Percentiles rank a stretch among this genome's conserved stretches.
Evolutionary conservation across 2,113 vertebrate genomes (phyloP).

Genomic region (Dendropsophus ebraccatus): DNA sequence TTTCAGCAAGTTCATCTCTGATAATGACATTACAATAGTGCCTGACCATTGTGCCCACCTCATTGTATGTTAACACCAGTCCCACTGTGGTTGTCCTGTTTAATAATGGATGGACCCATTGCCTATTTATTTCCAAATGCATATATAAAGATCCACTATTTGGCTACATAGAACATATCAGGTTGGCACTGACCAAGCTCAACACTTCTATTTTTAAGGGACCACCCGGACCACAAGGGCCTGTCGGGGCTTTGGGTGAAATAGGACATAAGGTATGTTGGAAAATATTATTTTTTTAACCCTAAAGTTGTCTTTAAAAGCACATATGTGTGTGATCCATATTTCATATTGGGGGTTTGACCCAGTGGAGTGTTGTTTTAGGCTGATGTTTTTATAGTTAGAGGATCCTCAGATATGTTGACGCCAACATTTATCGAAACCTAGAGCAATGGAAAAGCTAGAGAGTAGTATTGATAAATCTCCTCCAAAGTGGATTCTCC

Average conservation of each 20-base stretch:
- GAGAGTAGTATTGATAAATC: too few relatives aligned
- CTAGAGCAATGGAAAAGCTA: too few relatives aligned
- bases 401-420: neutral
- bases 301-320: neutral
- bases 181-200: neutral
- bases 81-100: too few relatives aligned
- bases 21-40: neutral
- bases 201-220: slow-evolving; percentile 73
- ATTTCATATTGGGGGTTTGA: neutral
- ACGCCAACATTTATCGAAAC: neutral
- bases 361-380: neutral
- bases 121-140: neutral
- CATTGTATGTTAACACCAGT: neutral
- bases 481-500: neutral
- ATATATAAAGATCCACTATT: slow-evolving; percentile 20
- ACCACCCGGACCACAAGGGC: slow-evolving; percentile 81
- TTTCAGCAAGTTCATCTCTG: too few relatives aligned
- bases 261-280: slow-evolving; percentile 83
- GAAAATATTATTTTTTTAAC: neutral
- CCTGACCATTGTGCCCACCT: neutral
- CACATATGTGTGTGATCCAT: neutral
- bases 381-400: neutral
- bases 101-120: neutral
- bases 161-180: neutral
- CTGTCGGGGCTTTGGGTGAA: slow-evolving; percentile 82